Percentiles rank a stretch among this genome's conserved stretches.
These are phyloP conservation scores for Pogonocherus hispidulus DNA, from an alignment of 2,888 invertebrate species.

Conservation along the genomic window DNA sequence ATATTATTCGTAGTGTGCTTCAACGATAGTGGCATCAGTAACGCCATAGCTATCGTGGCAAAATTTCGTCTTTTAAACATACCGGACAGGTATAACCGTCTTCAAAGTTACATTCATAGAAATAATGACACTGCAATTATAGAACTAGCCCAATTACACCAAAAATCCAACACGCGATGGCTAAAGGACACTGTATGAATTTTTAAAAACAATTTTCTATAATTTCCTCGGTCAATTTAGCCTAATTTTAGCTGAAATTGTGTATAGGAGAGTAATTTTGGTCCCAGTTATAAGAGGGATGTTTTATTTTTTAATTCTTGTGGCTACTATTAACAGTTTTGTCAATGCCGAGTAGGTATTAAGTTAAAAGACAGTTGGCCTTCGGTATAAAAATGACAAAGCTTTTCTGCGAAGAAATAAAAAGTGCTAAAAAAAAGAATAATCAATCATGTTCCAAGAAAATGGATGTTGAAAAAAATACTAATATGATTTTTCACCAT, in stretches of 20 bases:
- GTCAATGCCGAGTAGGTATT: not conserved
- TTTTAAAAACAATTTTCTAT: not conserved
- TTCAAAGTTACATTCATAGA: not conserved
- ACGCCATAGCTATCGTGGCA: no score
- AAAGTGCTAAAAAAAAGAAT: no score
- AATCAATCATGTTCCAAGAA: no score
- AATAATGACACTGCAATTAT: not conserved
- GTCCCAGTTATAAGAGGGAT: not conserved
- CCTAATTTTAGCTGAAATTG: not conserved
- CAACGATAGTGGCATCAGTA: no score
- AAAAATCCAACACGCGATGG: not conserved
- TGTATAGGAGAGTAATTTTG: not conserved
- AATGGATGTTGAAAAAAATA: no score
- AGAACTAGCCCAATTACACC: not conserved
- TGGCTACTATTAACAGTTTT: not conserved
- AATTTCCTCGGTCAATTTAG: no score
- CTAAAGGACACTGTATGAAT: not conserved
- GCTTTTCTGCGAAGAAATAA: no score
- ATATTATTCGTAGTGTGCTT: no score
- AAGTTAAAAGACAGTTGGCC: not conserved
- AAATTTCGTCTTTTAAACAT: no score
- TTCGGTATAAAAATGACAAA: no score
- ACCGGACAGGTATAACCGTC: no score
- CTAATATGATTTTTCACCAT: no score
- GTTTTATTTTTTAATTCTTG: not conserved